Evolutionary conservation across 2,888 invertebrate species (phyloP), one percentile per base, ranked within the genome.

Genomic region (Colletes collaris): DNA sequence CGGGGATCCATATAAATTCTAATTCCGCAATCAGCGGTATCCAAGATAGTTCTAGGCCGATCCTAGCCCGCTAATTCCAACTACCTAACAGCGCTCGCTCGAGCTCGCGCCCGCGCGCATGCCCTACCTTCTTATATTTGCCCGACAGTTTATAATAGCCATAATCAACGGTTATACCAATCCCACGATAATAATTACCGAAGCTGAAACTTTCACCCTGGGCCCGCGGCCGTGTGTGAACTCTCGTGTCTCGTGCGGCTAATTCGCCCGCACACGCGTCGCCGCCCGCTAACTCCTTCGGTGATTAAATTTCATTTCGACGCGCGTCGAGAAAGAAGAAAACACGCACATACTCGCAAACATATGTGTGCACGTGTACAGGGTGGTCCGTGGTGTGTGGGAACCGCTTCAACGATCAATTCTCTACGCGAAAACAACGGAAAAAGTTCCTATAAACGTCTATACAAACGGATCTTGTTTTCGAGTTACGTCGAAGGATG

Each of bases 1-100:
- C 92, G 86, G 77, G 86, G 89, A 91, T 91, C 92, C 92, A 92
- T 92, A 93, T 92, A 93, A 92, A 92, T 92, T 92, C 92, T 92
- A 91, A 92, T 92, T 92, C 91, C 90, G 91, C 92, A 92, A 93
- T 92, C 92, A 92, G 90, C 91, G 89, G 89, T 91, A 92, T 92
- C 92, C 89, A 91, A 91, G 92, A 92, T 90, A 90, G 91, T 91
- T 91, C 91, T 91, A 91, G 92, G 91, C 91, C 92, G 90, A 89
- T 90, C 89, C 91, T 89, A 88, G 87, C 88, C 86, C 88, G 88
- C 92, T 91, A 91, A 92, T 92, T 91, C 88, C 89, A 89, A 90
- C 91, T 88, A 88, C 88, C 84, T 79, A 88, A 75, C 81, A 68
- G 58, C 73, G 60, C 53, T 13, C 46, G 16, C 55, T 11, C 46